phyloP scores from a whole-genome alignment of 2,113 vertebrate genomes.

The Paradisaea rubra region DNA sequence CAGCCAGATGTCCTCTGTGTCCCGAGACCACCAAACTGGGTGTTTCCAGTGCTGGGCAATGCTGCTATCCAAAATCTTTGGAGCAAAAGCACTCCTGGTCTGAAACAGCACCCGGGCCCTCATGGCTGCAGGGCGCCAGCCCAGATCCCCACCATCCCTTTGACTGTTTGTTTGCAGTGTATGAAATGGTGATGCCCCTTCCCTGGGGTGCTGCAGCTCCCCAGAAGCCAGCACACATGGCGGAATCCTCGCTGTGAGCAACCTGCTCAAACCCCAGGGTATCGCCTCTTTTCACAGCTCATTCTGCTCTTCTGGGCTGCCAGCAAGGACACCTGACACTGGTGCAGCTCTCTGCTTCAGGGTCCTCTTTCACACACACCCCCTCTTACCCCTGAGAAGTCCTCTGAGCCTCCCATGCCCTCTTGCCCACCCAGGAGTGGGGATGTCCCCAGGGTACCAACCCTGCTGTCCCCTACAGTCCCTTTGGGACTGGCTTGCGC shows the following conservation, averaged over 20 bases:
- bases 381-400: neutral
- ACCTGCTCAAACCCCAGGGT: neutral
- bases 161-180: neutral
- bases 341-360: neutral
- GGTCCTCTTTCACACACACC: neutral
- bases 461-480: neutral
- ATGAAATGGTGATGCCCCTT: neutral
- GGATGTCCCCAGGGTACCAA: neutral
- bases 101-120: neutral
- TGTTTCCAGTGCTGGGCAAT: fast-evolving
- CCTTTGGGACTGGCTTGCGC: neutral
- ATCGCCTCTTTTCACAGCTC: fast-evolving
- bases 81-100: neutral
- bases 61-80: neutral
- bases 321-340: neutral
- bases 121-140: neutral
- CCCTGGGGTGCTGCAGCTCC: neutral
- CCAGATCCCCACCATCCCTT: neutral
- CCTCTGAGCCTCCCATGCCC: fast-evolving
- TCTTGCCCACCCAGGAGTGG: neutral
- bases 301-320: neutral
- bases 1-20: neutral
- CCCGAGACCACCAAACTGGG: fast-evolving
- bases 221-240: fast-evolving
- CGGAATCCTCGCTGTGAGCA: neutral